Evolutionary conservation across 1,140 invertebrate genomes (phyloP), one percentile per base, ranked within the genome.

Genomic region (Cotesia chilonis): DNA sequence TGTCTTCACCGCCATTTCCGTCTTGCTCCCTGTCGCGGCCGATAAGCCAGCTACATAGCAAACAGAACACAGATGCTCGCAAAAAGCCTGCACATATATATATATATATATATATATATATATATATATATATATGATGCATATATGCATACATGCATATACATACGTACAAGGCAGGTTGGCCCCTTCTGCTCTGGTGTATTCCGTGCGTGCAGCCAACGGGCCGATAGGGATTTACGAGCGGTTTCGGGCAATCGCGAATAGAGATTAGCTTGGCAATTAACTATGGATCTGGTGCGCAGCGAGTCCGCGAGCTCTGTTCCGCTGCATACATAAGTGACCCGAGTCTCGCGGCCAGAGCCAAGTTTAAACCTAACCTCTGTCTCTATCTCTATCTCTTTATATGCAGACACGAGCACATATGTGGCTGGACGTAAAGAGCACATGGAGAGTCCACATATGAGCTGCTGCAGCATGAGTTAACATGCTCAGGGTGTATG

Each of bases 221-320:
- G 77, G 76, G 82, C 84, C 84, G 83, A 85, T 86, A 84, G 82
- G 84, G 85, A 87, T 87, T 86, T 87, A 86, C 84, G 85, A 85
- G 84, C 83, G 85, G 85, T 85, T 86, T 86, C 84, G 79, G 85
- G 84, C 84, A 87, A 86, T 85, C 84, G 85, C 84, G 84, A 85
- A 84, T 86, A 85, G 84, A 86, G 85, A 87, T 87, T 86, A 87
- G 85, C 82, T 83, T 81, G 85, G 84, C 86, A 87, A 87, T 87
- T 87, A 87, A 85, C 84, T 86, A 86, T 87, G 84, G 84, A 87
- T 85, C 84, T 84, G 81, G 84, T 84, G 80, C 82, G 82, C 82
- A 86, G 84, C 84, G 84, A 81, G 84, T 84, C 81, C 82, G 82
- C 82, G 81, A 83, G 65, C n/a, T 37, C 47, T 12, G 17, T 37